phyloP scores from a whole-genome alignment of 2,888 invertebrate genomes.

The Rotaria magnacalcarata region DNA sequence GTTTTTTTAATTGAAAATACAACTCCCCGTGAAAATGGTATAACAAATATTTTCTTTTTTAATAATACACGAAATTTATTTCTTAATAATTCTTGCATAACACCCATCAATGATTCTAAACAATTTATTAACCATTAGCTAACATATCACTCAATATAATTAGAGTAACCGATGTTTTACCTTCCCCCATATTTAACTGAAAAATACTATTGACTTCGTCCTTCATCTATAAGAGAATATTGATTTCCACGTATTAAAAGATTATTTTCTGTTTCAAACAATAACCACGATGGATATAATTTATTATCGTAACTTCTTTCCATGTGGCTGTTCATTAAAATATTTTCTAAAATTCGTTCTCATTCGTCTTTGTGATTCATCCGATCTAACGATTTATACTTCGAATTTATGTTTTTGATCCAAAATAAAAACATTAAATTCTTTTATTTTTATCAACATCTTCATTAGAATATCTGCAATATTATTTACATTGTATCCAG shows the following conservation, averaged over 20 bases:
- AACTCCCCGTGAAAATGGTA: neutral
- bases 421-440: neutral
- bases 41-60: neutral
- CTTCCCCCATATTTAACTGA: neutral
- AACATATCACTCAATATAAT: neutral
- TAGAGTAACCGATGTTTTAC: neutral
- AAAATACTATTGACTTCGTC: neutral
- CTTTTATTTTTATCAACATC: neutral
- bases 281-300: neutral
- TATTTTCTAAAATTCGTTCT: slow-evolving; percentile 12
- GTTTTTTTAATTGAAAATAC: slow-evolving; percentile 9
- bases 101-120: neutral
- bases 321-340: too few relatives aligned
- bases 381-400: neutral
- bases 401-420: neutral
- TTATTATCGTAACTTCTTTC: neutral
- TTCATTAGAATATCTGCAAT: neutral
- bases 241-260: neutral
- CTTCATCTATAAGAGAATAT: neutral
- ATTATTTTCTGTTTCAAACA: neutral
- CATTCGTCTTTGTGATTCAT: neutral
- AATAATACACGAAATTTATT: slow-evolving; percentile 3
- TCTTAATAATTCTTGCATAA: neutral
- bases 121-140: neutral
- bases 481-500: neutral